A percentile compares a stretch with the other conserved stretches of the same genome.
Conservation (phyloP, 2,113 vertebrate species). For the Condylura cristata region DNA sequence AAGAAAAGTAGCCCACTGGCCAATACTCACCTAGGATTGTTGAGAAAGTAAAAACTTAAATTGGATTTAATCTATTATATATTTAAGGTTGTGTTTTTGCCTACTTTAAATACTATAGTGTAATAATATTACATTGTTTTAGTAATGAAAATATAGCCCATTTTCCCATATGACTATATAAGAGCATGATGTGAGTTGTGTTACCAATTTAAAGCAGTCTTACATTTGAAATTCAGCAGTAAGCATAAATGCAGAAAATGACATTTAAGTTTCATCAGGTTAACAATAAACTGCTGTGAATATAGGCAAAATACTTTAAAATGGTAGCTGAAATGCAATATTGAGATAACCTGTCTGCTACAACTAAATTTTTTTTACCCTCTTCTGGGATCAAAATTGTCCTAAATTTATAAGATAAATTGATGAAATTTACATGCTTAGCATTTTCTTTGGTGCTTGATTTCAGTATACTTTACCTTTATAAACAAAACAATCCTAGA, state of each 20-base stretch:
- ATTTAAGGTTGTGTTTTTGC: not conserved
- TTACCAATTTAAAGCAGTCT: not conserved
- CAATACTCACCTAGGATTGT: not conserved
- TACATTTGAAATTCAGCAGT: conserved; percentile 22
- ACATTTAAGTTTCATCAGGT: not conserved
- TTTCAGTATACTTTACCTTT: not conserved
- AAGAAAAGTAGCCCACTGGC: not conserved
- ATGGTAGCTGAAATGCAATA: not conserved
- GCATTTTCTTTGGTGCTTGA: not conserved
- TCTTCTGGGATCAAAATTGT: conserved; percentile 35
- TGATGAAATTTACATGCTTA: not conserved
- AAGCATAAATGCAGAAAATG: not conserved
- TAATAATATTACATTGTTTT: not conserved
- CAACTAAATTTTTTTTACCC: not conserved
- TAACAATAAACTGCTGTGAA: not conserved
- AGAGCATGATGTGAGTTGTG: not conserved
- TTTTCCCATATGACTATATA: not conserved
- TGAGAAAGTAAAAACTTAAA: not conserved
- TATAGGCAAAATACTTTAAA: not conserved
- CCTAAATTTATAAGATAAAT: not conserved
- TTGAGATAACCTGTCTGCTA: not conserved
- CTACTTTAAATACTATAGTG: not conserved
- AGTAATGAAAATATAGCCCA: not conserved
- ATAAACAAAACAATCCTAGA: not conserved
- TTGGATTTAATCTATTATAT: not conserved